Percentiles rank a stretch among this genome's conserved stretches.
These are phyloP conservation scores for Amphiprion clarkii DNA, from an alignment of 2,797 vertebrate genomes.

Conservation along the genomic window DNA sequence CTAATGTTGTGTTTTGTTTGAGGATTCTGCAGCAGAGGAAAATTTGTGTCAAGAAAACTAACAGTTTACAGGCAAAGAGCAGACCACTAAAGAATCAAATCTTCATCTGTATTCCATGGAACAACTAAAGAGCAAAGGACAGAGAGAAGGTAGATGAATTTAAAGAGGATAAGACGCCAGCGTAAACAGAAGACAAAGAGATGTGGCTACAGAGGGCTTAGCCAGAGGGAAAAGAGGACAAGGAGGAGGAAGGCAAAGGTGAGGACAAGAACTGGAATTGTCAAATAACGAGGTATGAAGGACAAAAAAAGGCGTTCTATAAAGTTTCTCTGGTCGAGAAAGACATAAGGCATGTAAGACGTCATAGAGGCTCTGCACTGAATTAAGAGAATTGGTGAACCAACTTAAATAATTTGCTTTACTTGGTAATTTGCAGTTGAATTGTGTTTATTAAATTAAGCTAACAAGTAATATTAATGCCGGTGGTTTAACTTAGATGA, in stretches of 20 bases:
- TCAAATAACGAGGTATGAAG: not conserved
- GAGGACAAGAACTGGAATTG: not conserved
- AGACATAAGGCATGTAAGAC: not conserved
- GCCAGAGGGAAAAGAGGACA: not conserved
- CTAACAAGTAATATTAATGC: too few species aligned
- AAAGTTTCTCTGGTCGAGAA: not conserved
- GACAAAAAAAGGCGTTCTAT: not conserved
- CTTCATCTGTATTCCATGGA: conserved; percentile 59
- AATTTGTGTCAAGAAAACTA: conserved; percentile 22
- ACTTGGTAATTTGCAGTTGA: too few species aligned
- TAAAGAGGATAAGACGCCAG: conserved; percentile 33
- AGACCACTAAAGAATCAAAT: conserved; percentile 29
- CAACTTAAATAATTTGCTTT: too few species aligned
- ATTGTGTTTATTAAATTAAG: too few species aligned
- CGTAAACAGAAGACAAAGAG: conserved; percentile 36
- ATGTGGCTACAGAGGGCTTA: conserved; percentile 15
- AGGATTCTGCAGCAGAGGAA: conserved; percentile 7
- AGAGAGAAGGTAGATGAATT: conserved; percentile 42
- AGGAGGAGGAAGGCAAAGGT: conserved; percentile 1
- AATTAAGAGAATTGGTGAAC: too few species aligned
- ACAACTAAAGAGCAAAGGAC: conserved; percentile 49
- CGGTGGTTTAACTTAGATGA: too few species aligned
- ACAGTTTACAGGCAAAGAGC: conserved; percentile 28
- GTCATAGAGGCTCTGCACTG: too few species aligned
- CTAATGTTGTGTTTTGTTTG: conserved; percentile 28